Conservation (phyloP, 1,140 invertebrate genomes). For the Microplitis demolitor region DNA sequence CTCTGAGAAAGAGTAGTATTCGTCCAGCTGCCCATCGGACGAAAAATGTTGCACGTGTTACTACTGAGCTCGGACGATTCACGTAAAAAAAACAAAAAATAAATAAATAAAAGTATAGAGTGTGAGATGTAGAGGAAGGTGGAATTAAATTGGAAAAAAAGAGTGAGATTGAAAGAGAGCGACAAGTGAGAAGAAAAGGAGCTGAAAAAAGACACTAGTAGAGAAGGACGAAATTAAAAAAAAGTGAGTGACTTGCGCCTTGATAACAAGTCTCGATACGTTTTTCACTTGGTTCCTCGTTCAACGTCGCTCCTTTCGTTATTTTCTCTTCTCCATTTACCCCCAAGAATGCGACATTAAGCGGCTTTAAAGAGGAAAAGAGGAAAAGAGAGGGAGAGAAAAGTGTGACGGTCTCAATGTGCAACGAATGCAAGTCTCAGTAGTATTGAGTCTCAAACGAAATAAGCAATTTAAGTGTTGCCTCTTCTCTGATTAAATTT, state of each 20-base stretch:
- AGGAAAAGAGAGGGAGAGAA: not conserved
- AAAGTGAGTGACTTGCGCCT: slow-evolving; percentile 5
- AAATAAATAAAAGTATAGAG: not conserved
- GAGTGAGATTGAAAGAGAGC: not conserved
- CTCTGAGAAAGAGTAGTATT: not conserved
- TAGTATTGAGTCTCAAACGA: slow-evolving; percentile 42
- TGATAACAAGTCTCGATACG: slow-evolving; percentile 21
- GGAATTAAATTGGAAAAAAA: not conserved
- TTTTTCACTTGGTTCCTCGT: slow-evolving; percentile 1
- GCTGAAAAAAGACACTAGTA: not conserved
- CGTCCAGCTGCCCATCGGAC: not conserved
- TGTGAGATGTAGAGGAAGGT: not conserved
- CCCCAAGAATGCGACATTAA: slow-evolving; percentile 16
- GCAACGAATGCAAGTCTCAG: slow-evolving; percentile 27
- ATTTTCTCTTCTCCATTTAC: slow-evolving; percentile 4
- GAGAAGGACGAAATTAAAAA: slow-evolving; percentile 11
- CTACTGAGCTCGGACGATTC: slow-evolving; percentile 13
- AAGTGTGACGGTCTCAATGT: not conserved
- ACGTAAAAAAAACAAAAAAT: slow-evolving; percentile 2
- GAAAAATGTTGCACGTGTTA: slow-evolving; percentile 3
- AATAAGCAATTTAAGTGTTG: slow-evolving; percentile 51
- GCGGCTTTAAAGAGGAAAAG: slow-evolving; percentile 8
- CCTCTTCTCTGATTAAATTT: slow-evolving; percentile 40
- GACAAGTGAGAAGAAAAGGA: slow-evolving; percentile 5
- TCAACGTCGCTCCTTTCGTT: not conserved